Percentiles rank a stretch among this genome's conserved stretches.
These are phyloP conservation scores for Trichopria drosophilae DNA, from an alignment of 2,888 invertebrate genomes.

Conservation along the genomic window DNA sequence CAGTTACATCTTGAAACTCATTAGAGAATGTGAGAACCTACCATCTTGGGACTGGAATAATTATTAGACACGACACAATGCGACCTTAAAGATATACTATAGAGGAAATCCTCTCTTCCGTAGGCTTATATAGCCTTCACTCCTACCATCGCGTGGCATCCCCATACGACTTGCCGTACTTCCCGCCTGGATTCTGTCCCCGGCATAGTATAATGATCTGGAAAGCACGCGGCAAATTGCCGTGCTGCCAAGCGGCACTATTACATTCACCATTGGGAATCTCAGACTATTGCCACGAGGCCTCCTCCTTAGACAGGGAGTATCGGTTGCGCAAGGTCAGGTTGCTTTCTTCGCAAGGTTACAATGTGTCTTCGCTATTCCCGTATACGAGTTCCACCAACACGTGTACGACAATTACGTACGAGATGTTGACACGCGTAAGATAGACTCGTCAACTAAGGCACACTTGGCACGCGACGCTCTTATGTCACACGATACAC, in stretches of 20 bases:
- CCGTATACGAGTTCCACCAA: too few species aligned
- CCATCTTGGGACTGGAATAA: too few species aligned
- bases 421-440: too few species aligned
- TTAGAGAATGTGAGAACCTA: conserved; percentile 10
- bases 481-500: too few species aligned
- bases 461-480: too few species aligned
- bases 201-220: conserved; percentile 21
- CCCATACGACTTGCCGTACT: conserved; percentile 26
- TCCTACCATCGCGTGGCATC: conserved; percentile 43
- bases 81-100: conserved; percentile 48
- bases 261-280: conserved; percentile 43
- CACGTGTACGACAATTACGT: too few species aligned
- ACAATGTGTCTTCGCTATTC: conserved; percentile 7
- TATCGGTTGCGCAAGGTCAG: conserved; percentile 33
- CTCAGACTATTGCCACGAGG: conserved; percentile 4
- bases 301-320: conserved; percentile 18
- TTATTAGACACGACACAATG: conserved; percentile 40
- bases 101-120: conserved; percentile 47
- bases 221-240: conserved; percentile 21
- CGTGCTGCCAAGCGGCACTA: conserved; percentile 23
- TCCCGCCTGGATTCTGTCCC: conserved; percentile 18
- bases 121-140: conserved; percentile 56
- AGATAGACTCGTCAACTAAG: too few species aligned
- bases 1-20: neutral
- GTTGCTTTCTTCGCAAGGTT: conserved; percentile 35